phyloP scores from a whole-genome alignment of 1,140 invertebrate genomes.

The Plectrocnemia conspersa region DNA sequence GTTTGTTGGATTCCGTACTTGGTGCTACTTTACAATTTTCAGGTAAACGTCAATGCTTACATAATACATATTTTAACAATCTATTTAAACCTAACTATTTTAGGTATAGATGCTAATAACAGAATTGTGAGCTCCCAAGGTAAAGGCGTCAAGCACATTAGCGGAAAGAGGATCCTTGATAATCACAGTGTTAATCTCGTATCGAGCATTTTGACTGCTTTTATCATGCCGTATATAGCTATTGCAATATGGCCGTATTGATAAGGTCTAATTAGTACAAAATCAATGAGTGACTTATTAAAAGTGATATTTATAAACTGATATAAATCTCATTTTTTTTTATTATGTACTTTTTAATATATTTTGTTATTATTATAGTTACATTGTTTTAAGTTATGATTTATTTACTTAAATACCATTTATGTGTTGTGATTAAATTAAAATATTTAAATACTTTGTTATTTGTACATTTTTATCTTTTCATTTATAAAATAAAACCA shows the following conservation, averaged over 20 bases:
- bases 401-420: no score
- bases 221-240: slow-evolving; percentile 68
- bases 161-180: slow-evolving; percentile 73
- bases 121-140: slow-evolving; percentile 71
- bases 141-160: slow-evolving; percentile 68
- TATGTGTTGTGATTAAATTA: no score
- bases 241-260: slow-evolving; percentile 59
- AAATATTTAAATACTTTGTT: no score
- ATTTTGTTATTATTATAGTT: no score
- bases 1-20: slow-evolving; percentile 76
- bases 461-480: no score
- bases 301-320: no score
- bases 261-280: no score
- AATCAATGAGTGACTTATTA: no score
- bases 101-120: slow-evolving; percentile 67
- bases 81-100: slow-evolving; percentile 28
- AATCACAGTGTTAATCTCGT: slow-evolving; percentile 89
- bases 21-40: slow-evolving; percentile 84
- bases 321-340: no score
- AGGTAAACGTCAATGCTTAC: slow-evolving; percentile 52
- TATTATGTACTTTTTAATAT: no score
- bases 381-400: no score
- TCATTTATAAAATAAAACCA: no score
- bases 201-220: slow-evolving; percentile 69
- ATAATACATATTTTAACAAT: slow-evolving; percentile 1